Percentiles rank a stretch among this genome's conserved stretches.
phyloP scores from a whole-genome alignment of 2,113 vertebrate species.

The Psophia crepitans region DNA sequence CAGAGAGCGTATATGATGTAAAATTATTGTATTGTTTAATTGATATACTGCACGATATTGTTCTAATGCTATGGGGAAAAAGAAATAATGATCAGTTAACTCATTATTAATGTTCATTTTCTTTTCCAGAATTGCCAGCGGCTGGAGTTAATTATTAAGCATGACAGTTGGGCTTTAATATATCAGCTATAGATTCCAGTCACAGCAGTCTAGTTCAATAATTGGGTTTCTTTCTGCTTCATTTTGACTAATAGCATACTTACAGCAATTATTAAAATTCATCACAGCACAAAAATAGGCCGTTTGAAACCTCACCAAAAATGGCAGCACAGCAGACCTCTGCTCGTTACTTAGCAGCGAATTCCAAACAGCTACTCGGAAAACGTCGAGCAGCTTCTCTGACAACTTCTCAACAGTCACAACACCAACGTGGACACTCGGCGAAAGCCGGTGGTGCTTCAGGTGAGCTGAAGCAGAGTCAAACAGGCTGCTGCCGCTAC shows the following conservation, averaged over 20 bases:
- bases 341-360: neutral
- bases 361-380: neutral
- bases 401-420: neutral
- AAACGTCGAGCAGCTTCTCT: neutral
- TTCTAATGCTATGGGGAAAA: neutral
- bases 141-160: constrained; percentile 64
- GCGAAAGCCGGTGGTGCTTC: neutral
- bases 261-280: constrained; percentile 66
- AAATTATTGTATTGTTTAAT: constrained; percentile 4
- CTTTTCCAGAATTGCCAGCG: constrained; percentile 27
- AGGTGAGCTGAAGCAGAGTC: neutral
- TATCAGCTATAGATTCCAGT: constrained; percentile 65
- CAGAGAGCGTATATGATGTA: neutral
- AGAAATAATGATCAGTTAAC: constrained; percentile 53
- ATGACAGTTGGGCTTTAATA: constrained; percentile 56
- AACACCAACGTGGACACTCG: fast-evolving
- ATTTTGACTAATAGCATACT: constrained; percentile 65
- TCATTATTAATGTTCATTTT: constrained; percentile 63
- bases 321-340: neutral
- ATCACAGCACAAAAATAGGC: constrained; percentile 10
- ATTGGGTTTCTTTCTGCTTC: constrained; percentile 63
- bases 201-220: constrained; percentile 68
- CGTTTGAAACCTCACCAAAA: constrained; percentile 24
- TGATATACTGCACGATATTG: constrained; percentile 26
- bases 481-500: neutral